These are phyloP conservation scores for Patella depressa DNA, from an alignment of 2,888 invertebrate species.

Conservation along the genomic window DNA sequence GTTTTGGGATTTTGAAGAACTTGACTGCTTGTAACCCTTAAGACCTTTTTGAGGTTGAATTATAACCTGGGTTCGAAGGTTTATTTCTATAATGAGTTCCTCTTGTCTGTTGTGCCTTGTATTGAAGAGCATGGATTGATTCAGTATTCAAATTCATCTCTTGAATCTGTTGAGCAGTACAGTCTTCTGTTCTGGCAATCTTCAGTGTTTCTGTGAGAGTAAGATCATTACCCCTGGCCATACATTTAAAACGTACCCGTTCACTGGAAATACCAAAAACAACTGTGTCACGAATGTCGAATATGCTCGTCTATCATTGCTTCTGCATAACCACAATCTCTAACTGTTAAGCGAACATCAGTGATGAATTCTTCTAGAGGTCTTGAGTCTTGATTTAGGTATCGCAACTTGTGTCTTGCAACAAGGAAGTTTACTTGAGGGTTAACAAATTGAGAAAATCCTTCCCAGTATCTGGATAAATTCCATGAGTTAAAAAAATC, in stretches of 20 bases:
- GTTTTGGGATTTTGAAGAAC: neutral
- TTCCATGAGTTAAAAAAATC: neutral
- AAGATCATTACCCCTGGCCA: conserved; percentile 6
- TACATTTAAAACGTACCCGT: conserved; percentile 1
- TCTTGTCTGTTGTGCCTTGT: neutral
- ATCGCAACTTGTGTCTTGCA: neutral
- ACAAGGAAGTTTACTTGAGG: neutral
- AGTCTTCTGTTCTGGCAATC: neutral
- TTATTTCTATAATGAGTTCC: neutral
- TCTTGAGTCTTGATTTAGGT: neutral
- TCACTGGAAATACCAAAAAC: neutral
- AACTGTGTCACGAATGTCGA: neutral
- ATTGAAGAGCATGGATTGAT: neutral
- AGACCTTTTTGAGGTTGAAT: too few relatives aligned
- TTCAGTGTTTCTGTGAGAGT: neutral
- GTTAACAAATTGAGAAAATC: neutral
- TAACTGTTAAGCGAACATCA: neutral
- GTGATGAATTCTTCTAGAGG: neutral
- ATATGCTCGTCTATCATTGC: neutral
- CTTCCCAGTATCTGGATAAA: neutral
- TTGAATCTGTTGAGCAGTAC: neutral
- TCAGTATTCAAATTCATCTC: neutral
- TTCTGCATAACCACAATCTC: too few relatives aligned
- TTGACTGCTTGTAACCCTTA: neutral
- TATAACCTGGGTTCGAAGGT: neutral